A percentile compares a stretch with the other conserved stretches of the same genome.
These are phyloP conservation scores for Chaetura pelagica DNA, from an alignment of 2,113 vertebrate genomes.

Conservation along the genomic window DNA sequence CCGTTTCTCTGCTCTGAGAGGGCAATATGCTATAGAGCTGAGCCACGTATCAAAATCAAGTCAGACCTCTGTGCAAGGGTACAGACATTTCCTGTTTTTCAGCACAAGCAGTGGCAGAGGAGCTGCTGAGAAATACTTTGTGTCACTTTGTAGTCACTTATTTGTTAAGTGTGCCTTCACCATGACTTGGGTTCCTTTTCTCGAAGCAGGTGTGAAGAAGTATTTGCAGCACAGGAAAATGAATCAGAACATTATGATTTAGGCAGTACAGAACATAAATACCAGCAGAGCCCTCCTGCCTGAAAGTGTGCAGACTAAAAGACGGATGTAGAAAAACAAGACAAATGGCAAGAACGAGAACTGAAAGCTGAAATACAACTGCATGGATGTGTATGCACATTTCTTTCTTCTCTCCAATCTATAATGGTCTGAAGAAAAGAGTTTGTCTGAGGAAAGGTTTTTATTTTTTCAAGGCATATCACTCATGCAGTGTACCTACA, in stretches of 20 bases:
- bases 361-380: not conserved
- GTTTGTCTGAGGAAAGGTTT: not conserved
- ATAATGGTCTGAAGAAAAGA: not conserved
- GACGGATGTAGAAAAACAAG: not conserved
- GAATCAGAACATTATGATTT: constrained; percentile 21
- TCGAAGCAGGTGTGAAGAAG: constrained; percentile 2
- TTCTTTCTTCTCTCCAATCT: not conserved
- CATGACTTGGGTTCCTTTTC: not conserved
- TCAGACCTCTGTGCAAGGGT: not conserved
- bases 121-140: not conserved
- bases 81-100: constrained; percentile 67
- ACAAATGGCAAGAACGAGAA: not conserved
- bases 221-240: not conserved
- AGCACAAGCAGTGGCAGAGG: not conserved
- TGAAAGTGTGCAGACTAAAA: not conserved
- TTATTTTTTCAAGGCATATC: not conserved
- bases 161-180: not conserved
- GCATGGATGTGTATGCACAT: accelerated
- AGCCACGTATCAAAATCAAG: not conserved
- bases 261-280: not conserved
- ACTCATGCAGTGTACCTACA: not conserved
- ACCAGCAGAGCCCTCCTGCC: not conserved
- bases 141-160: not conserved
- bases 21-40: not conserved
- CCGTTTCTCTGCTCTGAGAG: not conserved